Conservation (phyloP, 2,797 vertebrate genomes). For the Tragopan temminckii region DNA sequence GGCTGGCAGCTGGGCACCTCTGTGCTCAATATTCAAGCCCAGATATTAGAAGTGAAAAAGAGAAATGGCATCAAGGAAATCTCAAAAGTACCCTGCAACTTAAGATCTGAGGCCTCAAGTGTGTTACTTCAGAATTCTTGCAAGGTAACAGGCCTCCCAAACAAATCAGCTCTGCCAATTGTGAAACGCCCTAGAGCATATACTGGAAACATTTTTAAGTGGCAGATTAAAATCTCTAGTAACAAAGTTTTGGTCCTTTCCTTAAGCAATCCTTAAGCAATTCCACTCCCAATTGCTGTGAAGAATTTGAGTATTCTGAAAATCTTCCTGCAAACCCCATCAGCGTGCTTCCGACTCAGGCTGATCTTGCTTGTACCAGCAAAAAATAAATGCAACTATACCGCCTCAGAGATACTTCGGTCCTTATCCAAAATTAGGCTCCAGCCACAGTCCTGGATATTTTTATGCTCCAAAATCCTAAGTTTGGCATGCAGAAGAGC, state of each 20-base stretch:
- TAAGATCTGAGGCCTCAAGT: not conserved
- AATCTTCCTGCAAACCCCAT: not conserved
- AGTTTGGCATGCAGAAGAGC: not conserved
- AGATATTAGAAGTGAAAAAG: not conserved
- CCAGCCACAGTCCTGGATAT: not conserved
- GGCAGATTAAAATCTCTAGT: constrained; percentile 26
- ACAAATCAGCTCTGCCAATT: constrained; percentile 34
- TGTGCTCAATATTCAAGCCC: constrained; percentile 20
- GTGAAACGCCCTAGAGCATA: constrained; percentile 1
- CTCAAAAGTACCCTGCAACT: not conserved
- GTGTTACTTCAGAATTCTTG: constrained; percentile 31
- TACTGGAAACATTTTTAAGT: constrained; percentile 34
- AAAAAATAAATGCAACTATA: not conserved
- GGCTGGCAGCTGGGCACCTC: constrained; percentile 1
- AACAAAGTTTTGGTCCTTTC: constrained; percentile 22
- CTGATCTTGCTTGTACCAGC: not conserved
- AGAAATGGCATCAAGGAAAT: not conserved
- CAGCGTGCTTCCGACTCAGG: not conserved
- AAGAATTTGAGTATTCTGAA: not conserved
- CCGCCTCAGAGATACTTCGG: not conserved
- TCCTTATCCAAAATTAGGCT: not conserved
- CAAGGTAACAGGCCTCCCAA: constrained; percentile 20
- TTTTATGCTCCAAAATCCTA: not conserved
- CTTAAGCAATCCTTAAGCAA: not conserved
- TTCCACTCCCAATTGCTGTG: not conserved